A percentile compares a stretch with the other conserved stretches of the same genome.
phyloP scores from a whole-genome alignment of 1,140 invertebrate genomes.

The Pseudomyrmex gracilis region DNA sequence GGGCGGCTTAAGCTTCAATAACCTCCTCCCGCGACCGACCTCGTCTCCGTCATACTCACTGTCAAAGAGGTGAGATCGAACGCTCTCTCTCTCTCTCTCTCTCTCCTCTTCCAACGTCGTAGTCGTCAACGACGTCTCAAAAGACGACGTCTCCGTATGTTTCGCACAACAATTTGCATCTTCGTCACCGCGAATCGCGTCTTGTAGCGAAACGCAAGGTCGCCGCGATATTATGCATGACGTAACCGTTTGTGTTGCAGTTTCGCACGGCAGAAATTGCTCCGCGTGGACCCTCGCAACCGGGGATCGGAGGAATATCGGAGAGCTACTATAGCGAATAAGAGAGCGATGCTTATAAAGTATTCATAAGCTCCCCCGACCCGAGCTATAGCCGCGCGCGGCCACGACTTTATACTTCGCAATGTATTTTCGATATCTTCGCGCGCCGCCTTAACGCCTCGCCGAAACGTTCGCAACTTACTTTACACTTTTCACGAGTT shows the following conservation, averaged over 20 bases:
- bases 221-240: constrained; percentile 35
- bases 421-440: constrained; percentile 60
- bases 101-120: not conserved
- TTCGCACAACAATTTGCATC: constrained; percentile 32
- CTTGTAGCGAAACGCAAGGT: constrained; percentile 14
- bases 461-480: constrained; percentile 32
- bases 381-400: not conserved
- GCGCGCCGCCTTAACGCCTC: constrained; percentile 13
- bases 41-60: not conserved
- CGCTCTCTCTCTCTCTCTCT: constrained; percentile 4
- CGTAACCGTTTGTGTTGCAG: constrained; percentile 31
- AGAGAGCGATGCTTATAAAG: constrained; percentile 61
- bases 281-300: constrained; percentile 1
- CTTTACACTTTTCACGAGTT: constrained; percentile 52
- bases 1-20: constrained; percentile 60
- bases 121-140: constrained; percentile 18
- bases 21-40: not conserved
- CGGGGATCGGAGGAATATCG: constrained; percentile 36
- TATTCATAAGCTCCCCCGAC: constrained; percentile 53
- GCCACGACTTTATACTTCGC: constrained; percentile 51
- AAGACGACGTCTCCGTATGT: constrained; percentile 12
- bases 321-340: constrained; percentile 44
- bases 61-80: constrained; percentile 33
- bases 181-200: constrained; percentile 10
- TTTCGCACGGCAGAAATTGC: constrained; percentile 46